Conservation (phyloP, 37 sponge, comb jelly and placozoan species). For the Tethya wilhelma region DNA sequence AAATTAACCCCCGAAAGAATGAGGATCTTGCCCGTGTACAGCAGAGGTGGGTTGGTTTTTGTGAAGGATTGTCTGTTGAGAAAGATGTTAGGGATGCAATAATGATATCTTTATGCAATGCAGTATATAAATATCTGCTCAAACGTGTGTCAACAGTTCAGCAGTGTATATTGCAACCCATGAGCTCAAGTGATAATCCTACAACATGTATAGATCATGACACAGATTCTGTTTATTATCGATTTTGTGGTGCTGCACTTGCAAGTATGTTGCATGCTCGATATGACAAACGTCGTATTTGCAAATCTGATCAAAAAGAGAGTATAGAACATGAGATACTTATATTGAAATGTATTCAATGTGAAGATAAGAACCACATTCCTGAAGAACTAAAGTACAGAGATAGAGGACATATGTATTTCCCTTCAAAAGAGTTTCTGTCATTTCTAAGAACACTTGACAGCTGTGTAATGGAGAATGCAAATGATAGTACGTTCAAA, state of each 20-base stretch:
- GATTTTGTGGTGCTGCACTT: slow-evolving; percentile 26
- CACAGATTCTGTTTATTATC: slow-evolving; percentile 5
- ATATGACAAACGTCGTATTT: neutral
- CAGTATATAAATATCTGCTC: slow-evolving; percentile 8
- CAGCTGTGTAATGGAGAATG: slow-evolving; percentile 26
- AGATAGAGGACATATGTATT: too few species aligned
- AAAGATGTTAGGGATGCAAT: neutral
- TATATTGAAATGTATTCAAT: neutral
- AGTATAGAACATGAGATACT: slow-evolving; percentile 8
- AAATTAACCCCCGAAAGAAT: neutral
- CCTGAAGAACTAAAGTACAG: slow-evolving; percentile 24
- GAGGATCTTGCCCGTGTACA: neutral
- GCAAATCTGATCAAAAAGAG: slow-evolving; percentile 1
- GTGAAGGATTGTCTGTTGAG: too few species aligned
- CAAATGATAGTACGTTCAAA: slow-evolving; percentile 16
- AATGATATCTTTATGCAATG: slow-evolving; percentile 2
- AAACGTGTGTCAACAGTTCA: slow-evolving; percentile 6
- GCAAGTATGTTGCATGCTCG: slow-evolving; percentile 12
- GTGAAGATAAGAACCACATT: slow-evolving; percentile 7
- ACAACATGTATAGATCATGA: neutral
- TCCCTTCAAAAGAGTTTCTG: slow-evolving; percentile 11
- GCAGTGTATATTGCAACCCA: slow-evolving; percentile 2
- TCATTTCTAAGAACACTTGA: slow-evolving; percentile 11
- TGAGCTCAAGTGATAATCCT: neutral
- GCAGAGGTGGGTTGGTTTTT: slow-evolving; percentile 2